phyloP scores from a whole-genome alignment of 2,888 invertebrate species.

The Heliconius ismenius region DNA sequence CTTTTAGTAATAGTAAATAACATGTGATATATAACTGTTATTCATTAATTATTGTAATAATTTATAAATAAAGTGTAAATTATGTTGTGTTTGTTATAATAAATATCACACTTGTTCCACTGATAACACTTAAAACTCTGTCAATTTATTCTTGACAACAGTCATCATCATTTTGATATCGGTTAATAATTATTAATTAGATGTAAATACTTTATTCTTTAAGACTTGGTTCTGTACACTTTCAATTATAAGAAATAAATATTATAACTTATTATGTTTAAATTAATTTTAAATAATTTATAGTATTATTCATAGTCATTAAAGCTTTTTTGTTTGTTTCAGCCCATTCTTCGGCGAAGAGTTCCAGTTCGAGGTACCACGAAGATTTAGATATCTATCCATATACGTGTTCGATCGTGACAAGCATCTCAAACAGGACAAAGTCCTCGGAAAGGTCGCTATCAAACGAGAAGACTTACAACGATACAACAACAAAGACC shows the following conservation, averaged over 20 bases:
- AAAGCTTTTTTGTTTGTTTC: conserved; percentile 61
- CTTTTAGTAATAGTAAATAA: neutral
- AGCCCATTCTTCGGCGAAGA: conserved; percentile 96
- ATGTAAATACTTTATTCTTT: too few species aligned
- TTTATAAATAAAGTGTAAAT: conserved; percentile 25
- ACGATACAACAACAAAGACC: conserved; percentile 94
- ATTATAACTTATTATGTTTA: too few species aligned
- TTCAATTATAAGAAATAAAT: neutral
- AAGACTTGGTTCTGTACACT: too few species aligned
- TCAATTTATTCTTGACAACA: conserved; percentile 27
- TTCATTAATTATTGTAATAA: conserved; percentile 14
- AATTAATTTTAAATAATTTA: neutral
- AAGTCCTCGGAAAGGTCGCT: conserved; percentile 90
- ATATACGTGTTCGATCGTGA: conserved; percentile 94
- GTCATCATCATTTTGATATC: conserved; percentile 32
- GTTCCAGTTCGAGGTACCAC: conserved; percentile 95
- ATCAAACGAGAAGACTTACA: conserved; percentile 93
- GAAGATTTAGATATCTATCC: conserved; percentile 93
- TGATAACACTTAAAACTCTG: conserved; percentile 36
- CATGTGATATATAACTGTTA: neutral
- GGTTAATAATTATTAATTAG: conserved; percentile 23
- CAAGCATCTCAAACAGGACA: conserved; percentile 91
- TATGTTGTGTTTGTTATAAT: conserved; percentile 26
- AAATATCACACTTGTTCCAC: conserved; percentile 32
- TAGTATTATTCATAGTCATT: neutral